phyloP scores from a whole-genome alignment of 2,888 invertebrate species.

The Chymomyza procnemis region DNA sequence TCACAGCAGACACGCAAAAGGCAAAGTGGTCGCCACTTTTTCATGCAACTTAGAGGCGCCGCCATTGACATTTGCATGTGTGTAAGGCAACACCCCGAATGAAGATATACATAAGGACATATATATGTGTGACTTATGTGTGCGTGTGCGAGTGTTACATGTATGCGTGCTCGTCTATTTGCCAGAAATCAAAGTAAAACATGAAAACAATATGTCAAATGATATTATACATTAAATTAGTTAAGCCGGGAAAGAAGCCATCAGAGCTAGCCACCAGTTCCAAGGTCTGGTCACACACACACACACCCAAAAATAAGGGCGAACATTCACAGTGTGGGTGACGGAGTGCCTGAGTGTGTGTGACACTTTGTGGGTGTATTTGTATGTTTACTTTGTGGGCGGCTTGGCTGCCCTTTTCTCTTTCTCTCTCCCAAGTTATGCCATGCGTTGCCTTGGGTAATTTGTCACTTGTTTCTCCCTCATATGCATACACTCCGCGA shows the following conservation, averaged over 20 bases:
- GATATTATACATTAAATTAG: conserved; percentile 76
- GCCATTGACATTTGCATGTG: conserved; percentile 40
- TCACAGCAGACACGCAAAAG: background rate
- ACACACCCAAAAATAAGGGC: conserved; percentile 54
- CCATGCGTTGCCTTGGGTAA: conserved; percentile 52
- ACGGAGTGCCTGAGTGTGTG: conserved; percentile 14
- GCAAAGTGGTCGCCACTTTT: background rate
- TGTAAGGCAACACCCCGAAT: conserved; percentile 17
- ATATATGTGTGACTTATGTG: conserved; percentile 9
- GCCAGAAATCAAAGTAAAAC: conserved; percentile 68
- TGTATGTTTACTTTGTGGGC: too few relatives aligned
- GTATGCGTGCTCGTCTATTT: background rate
- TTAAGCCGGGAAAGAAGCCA: conserved; percentile 43
- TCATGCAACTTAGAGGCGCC: background rate
- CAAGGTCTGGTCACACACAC: conserved; percentile 17
- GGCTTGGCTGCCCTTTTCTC: background rate
- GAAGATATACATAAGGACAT: background rate
- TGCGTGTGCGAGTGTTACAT: conserved; percentile 15
- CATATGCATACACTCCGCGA: conserved; percentile 6
- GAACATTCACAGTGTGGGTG: conserved; percentile 4
- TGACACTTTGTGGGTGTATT: conserved; percentile 4
- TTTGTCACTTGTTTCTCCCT: conserved; percentile 63
- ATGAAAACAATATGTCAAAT: conserved; percentile 75
- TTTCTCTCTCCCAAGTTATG: conserved; percentile 12
- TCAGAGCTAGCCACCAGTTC: background rate